Evolutionary conservation across 2,797 vertebrate genomes (phyloP), one percentile per base, ranked within the genome.

Genomic region (Semotilus atromaculatus): DNA sequence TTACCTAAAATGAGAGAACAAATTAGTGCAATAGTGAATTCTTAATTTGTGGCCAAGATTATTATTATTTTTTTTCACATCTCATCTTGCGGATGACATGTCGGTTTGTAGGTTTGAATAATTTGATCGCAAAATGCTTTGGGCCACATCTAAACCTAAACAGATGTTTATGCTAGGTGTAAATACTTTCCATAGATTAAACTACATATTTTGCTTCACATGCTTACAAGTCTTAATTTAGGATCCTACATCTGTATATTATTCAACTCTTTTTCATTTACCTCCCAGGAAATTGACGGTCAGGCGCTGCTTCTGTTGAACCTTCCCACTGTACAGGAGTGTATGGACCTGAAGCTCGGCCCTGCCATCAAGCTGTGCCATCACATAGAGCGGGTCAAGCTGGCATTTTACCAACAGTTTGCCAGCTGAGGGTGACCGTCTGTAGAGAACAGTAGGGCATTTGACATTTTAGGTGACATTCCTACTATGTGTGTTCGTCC

Each of bases 331-430:
- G 97, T 99, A 86, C 98, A 99, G 93, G 98, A 99, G 93, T 99
- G 98, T 89, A 99, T 99, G 98, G 98, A 99, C 93, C 96, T 99
- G 92, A 99, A 99, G 93, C 93, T 99, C 88, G 98, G 98, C 84
- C 97, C 97, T 4, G 98, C 98, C 90, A 98, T 99, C 91, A 99
- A 98, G 93, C 96, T 99, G 90, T 99, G 98, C 93, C 97, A 99
- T 92, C 98, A 99, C 90, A 98, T 99, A 36, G 98, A 99, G 92
- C 96, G 97, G 92, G 97, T 99, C 91, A 99, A 99, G 90, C 95
- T 99, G 94, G 98, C 97, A 71, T 99, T 99, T 94, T 99, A 99
- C 94, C 97, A 99, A 91, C 97, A 99, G 93, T 98, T 98, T 93
- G 97, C 98, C 89, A 97, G 96, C 95, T 96, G 92, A 95, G 67